phyloP scores from a whole-genome alignment of 2,888 invertebrate genomes.

The Drosophila birchii region DNA sequence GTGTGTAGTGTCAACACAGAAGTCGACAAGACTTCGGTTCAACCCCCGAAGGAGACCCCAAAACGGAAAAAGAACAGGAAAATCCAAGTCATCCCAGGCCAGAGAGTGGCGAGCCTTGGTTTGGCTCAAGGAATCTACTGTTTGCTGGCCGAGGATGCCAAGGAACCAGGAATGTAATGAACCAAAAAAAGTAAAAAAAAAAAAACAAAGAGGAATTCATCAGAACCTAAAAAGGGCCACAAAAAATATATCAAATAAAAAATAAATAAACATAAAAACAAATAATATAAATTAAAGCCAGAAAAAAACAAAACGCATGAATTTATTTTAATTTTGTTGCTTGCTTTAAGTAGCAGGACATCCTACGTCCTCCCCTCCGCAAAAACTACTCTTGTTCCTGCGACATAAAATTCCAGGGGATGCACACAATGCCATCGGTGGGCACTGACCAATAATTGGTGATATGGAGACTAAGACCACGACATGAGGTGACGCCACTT shows the following conservation, averaged over 20 bases:
- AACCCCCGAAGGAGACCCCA: conserved; percentile 22
- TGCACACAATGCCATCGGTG: conserved; percentile 94
- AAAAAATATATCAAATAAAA: background rate
- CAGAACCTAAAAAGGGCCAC: background rate
- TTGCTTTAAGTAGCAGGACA: background rate
- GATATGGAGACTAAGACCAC: conserved; percentile 90
- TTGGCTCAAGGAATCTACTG: conserved; percentile 4
- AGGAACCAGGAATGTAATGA: conserved; percentile 9
- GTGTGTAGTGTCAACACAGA: conserved; percentile 65
- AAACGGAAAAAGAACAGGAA: conserved; percentile 9
- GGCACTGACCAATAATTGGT: conserved; percentile 96
- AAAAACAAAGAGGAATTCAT: background rate
- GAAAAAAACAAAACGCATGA: background rate
- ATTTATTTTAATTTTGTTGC: conserved; percentile 3
- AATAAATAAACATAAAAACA: background rate
- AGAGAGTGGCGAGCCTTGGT: conserved; percentile 22
- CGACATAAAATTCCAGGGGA: conserved; percentile 92
- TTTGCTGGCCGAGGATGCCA: background rate
- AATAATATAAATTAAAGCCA: background rate
- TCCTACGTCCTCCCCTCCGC: background rate
- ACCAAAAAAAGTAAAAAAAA: background rate
- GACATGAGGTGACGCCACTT: conserved; percentile 85
- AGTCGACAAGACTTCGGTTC: conserved; percentile 66
- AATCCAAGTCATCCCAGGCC: conserved; percentile 26
- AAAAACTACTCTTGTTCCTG: background rate